These are phyloP conservation scores for Hemichromis elongatus DNA, from an alignment of 2,113 vertebrate genomes.

Conservation along the genomic window DNA sequence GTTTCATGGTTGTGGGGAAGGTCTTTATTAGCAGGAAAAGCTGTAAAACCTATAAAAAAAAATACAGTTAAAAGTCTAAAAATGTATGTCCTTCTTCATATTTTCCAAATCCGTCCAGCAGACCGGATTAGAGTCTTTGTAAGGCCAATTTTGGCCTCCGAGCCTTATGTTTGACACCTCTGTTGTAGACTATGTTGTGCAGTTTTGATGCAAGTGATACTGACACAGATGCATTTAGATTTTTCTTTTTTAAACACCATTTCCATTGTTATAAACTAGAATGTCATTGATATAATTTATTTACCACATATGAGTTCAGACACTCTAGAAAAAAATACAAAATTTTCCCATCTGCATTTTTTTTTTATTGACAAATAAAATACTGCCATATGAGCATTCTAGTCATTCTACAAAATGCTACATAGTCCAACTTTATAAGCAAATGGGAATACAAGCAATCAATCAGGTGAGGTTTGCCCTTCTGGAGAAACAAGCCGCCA, in stretches of 20 bases:
- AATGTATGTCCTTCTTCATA: background rate
- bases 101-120: background rate
- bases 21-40: background rate
- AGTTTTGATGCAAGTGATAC: background rate
- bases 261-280: background rate
- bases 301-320: background rate
- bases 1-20: background rate
- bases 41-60: background rate
- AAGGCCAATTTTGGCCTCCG: rapidly evolving
- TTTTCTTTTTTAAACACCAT: background rate
- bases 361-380: background rate
- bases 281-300: background rate
- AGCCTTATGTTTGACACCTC: background rate
- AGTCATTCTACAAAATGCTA: slow-evolving; percentile 5
- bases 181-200: background rate
- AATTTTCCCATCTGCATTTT: background rate
- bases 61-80: background rate
- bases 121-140: background rate
- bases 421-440: slow-evolving; percentile 34
- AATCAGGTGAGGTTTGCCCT: slow-evolving; percentile 69
- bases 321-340: background rate
- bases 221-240: background rate
- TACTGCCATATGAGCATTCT: background rate
- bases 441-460: slow-evolving; percentile 55
- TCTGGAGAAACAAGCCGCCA: slow-evolving; percentile 57